Percentiles rank a stretch among this genome's conserved stretches.
These are phyloP conservation scores for Galerucella nymphaeae DNA, from an alignment of 2,888 invertebrate genomes.

Conservation along the genomic window DNA sequence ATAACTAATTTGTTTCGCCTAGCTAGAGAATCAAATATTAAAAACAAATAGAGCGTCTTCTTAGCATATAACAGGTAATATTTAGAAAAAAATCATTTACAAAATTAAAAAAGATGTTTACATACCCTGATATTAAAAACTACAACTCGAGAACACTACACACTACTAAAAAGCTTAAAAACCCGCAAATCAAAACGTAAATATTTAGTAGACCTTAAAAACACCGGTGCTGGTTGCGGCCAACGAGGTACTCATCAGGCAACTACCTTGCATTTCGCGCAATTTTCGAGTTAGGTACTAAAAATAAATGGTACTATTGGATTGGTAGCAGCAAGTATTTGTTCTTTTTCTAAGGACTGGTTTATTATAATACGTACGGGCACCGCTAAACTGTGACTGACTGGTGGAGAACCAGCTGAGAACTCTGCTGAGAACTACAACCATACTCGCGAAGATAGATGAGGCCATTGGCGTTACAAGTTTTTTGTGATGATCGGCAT, in stretches of 20 bases:
- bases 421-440: conserved; percentile 14
- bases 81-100: too few species aligned
- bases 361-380: conserved; percentile 11
- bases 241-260: conserved; percentile 7
- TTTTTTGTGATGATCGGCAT: neutral
- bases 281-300: conserved; percentile 28
- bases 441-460: conserved; percentile 10
- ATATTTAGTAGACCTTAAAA: neutral
- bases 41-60: too few species aligned
- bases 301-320: conserved; percentile 27
- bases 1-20: too few species aligned
- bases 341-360: conserved; percentile 24
- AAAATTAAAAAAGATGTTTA: too few species aligned
- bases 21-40: too few species aligned
- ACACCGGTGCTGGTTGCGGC: neutral
- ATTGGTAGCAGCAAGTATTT: conserved; percentile 26
- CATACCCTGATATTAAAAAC: too few species aligned
- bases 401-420: too few species aligned
- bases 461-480: conserved; percentile 13
- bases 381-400: conserved; percentile 17
- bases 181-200: neutral
- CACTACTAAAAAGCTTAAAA: neutral
- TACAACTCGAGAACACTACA: neutral
- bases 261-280: conserved; percentile 24
- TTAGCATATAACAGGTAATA: too few species aligned